Evolutionary conservation across 2,113 vertebrate genomes (phyloP).

Genomic region (Microcebus murinus): DNA sequence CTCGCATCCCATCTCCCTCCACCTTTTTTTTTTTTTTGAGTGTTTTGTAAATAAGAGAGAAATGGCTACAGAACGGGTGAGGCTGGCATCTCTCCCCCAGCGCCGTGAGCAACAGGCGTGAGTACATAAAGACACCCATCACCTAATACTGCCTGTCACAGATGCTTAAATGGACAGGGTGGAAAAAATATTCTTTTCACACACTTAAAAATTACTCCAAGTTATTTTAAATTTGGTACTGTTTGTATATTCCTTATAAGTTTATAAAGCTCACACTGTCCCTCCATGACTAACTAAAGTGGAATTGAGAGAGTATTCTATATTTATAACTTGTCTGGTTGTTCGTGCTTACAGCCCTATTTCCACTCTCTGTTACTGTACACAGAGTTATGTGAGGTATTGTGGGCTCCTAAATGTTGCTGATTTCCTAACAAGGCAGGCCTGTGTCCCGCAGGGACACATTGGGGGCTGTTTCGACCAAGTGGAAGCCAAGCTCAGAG

Average conservation of each 20-base stretch:
- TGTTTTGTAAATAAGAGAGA: background rate
- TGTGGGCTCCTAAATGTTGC: constrained; percentile 89
- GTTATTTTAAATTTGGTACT: constrained; percentile 87
- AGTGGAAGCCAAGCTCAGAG: constrained; percentile 70
- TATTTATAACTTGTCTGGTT: constrained; percentile 93
- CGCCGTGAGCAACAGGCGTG: constrained; percentile 6
- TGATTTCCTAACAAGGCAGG: constrained; percentile 92
- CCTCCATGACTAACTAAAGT: constrained; percentile 90
- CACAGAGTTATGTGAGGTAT: constrained; percentile 91
- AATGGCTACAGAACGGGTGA: background rate
- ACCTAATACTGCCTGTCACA: constrained; percentile 73
- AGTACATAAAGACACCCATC: constrained; percentile 67
- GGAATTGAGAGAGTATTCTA: constrained; percentile 92
- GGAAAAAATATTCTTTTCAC: constrained; percentile 83
- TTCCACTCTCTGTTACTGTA: constrained; percentile 89
- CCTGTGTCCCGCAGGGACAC: constrained; percentile 87
- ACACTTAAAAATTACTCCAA: constrained; percentile 86
- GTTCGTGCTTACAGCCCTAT: constrained; percentile 87
- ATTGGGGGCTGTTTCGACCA: constrained; percentile 79
- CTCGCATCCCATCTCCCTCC: no score
- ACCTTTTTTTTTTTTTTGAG: no score
- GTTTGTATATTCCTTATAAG: constrained; percentile 94
- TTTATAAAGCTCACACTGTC: constrained; percentile 90
- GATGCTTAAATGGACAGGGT: constrained; percentile 81
- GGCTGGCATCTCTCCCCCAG: background rate